Percentiles rank a stretch among this genome's conserved stretches.
Evolutionary conservation across 2,888 invertebrate genomes (phyloP).

Genomic region (Callyntrura sp.): DNA sequence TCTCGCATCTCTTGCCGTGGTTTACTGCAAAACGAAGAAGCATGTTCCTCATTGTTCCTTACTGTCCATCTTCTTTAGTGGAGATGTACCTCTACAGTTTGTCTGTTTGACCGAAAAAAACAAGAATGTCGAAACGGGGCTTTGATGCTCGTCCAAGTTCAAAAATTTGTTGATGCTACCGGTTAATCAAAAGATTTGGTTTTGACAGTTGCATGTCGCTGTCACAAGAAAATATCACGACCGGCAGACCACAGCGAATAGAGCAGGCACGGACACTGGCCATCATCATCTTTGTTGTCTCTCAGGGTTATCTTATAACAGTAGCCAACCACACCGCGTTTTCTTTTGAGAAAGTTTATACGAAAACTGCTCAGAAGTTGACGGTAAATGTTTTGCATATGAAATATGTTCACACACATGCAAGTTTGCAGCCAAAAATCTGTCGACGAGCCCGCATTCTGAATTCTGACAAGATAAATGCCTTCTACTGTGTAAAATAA

Average conservation of each 20-base stretch:
- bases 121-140: background rate
- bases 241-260: background rate
- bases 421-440: background rate
- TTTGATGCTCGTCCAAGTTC: background rate
- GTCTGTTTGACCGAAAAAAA: background rate
- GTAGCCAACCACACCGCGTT: background rate
- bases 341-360: background rate
- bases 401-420: background rate
- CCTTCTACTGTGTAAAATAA: slow-evolving; percentile 22
- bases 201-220: slow-evolving; percentile 48
- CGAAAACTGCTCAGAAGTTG: background rate
- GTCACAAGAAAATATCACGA: slow-evolving; percentile 2
- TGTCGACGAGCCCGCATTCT: no score
- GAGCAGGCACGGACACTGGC: background rate
- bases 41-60: no score
- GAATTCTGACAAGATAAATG: slow-evolving; percentile 44
- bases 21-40: no score
- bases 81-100: background rate
- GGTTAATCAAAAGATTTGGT: slow-evolving; percentile 32
- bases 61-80: background rate
- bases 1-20: background rate
- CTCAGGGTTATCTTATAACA: no score
- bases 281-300: no score
- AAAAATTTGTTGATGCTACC: slow-evolving; percentile 1
- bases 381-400: background rate